Percentiles rank a stretch among this genome's conserved stretches.
Conservation (phyloP, 2,888 invertebrate species). For the Harpagoxenus sublaevis region DNA sequence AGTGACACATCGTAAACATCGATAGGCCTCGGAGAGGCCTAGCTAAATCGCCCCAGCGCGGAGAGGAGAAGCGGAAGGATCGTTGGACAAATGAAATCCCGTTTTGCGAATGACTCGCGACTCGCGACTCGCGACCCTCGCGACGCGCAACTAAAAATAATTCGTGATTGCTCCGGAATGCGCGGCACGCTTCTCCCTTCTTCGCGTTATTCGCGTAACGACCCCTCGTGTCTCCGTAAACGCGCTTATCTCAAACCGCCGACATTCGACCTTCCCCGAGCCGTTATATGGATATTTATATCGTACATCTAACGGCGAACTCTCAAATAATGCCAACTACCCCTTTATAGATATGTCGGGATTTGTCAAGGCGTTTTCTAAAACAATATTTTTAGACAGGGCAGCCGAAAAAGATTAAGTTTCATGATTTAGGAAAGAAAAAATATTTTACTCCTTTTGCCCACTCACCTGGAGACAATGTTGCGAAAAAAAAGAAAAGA, state of each 20-base stretch:
- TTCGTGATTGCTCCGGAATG: conserved; percentile 50
- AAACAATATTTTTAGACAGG: neutral
- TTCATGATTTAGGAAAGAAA: neutral
- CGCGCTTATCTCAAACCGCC: neutral
- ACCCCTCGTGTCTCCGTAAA: neutral
- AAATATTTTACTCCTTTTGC: neutral
- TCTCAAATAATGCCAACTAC: no score
- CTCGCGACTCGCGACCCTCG: conserved; percentile 26
- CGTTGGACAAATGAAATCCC: conserved; percentile 47
- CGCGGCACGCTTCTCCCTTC: conserved; percentile 13
- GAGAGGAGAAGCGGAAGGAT: neutral
- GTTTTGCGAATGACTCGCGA: conserved; percentile 60
- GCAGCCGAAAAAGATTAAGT: neutral
- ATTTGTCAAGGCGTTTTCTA: neutral
- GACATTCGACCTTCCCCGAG: neutral
- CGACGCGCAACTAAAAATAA: conserved; percentile 62
- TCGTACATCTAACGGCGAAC: neutral
- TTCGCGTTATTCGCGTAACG: neutral
- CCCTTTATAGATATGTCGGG: no score
- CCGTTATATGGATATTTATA: neutral
- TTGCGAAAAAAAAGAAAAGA: neutral
- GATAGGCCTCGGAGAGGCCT: conserved; percentile 65
- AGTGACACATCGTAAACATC: conserved; percentile 77
- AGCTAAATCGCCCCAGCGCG: conserved; percentile 62
- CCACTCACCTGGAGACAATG: neutral